Base-by-base conservation (phyloP, 2,888 invertebrate species). In the Eumacrocentrus americanus region DNA sequence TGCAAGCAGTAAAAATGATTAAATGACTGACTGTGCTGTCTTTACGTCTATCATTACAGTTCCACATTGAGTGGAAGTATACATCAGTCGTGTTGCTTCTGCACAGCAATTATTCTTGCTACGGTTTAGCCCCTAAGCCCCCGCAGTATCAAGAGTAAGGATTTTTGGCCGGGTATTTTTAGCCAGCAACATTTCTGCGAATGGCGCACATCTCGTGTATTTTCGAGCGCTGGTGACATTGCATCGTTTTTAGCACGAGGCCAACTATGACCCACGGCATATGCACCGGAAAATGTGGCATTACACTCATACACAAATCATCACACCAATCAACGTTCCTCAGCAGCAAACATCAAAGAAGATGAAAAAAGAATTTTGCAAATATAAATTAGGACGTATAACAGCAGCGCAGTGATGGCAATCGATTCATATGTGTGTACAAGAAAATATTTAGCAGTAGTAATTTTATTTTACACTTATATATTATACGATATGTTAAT, bases 191-290 rank as follows among this genome's bases (percentile, higher is more conserved):
- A 70, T 72, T 75, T 73, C 73, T 68, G 70, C 70, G 73, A 74
- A 75, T 66, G 70, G 63, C 62, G 68, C 70, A 70, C 71, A 73
- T 70, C 72, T 69, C 62, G 67, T 65, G 66, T 72, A 74, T 75
- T 74, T 72, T 72, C 68, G 64, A 48, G 29, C 57, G 48, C 29
- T 16, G 68, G 69, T 72, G 72, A 70, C 69, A 70, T 74, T 70
- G 67, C 62, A 64, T 70, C 70, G 70, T 67, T 76, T 75, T 75
- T 72, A 75, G 73, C 69, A 60, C 73, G 74, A 71, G 71, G 74
- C 71, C 71, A 48, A 40, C 16, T 48, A 48, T 57, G 48, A 57
- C 48, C 48, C 56, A 58, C 51, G 40, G 42, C 22, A 42, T 51
- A 53, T 53, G n/a, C 20, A 34, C 16, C 9, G 11, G 35, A 16